Percentiles rank a stretch among this genome's conserved stretches.
phyloP scores from a whole-genome alignment of 2,888 invertebrate species.

The Drosophila paranaensis region DNA sequence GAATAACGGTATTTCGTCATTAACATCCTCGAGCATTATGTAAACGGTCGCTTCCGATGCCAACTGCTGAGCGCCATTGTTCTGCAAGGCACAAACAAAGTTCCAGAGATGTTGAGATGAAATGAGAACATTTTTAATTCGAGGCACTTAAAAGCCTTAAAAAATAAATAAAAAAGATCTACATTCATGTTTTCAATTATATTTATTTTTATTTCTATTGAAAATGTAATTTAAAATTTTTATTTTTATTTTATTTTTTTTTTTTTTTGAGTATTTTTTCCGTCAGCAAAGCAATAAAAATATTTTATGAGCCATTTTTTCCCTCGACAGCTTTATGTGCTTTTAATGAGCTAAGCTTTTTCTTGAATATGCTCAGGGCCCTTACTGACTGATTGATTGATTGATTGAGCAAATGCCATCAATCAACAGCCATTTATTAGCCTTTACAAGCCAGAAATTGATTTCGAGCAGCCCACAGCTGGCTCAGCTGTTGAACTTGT shows the following conservation, averaged over 20 bases:
- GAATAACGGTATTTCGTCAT: constrained; percentile 98
- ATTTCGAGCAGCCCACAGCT: constrained; percentile 22
- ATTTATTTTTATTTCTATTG: too few relatives aligned
- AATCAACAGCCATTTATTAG: constrained; percentile 50
- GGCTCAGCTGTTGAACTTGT: background rate
- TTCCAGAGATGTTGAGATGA: background rate
- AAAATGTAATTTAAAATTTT: too few relatives aligned
- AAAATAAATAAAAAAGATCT: background rate
- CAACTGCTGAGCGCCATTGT: constrained; percentile 97
- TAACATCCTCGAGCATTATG: constrained; percentile 97
- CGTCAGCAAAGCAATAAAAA: background rate
- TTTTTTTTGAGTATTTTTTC: too few relatives aligned
- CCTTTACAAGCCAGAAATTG: background rate
- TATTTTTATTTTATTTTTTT: too few relatives aligned
- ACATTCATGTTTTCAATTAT: too few relatives aligned
- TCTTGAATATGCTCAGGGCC: background rate
- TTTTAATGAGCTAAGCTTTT: constrained; percentile 5
- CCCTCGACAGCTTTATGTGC: background rate
- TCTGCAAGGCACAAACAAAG: constrained; percentile 86
- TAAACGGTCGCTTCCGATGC: constrained; percentile 97
- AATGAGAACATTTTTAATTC: background rate
- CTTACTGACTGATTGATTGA: constrained; percentile 33
- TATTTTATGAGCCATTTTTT: constrained; percentile 1
- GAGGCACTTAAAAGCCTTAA: background rate
- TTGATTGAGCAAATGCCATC: constrained; percentile 43